phyloP scores from a whole-genome alignment of 2,888 invertebrate species.

The Drosophila histrio region DNA sequence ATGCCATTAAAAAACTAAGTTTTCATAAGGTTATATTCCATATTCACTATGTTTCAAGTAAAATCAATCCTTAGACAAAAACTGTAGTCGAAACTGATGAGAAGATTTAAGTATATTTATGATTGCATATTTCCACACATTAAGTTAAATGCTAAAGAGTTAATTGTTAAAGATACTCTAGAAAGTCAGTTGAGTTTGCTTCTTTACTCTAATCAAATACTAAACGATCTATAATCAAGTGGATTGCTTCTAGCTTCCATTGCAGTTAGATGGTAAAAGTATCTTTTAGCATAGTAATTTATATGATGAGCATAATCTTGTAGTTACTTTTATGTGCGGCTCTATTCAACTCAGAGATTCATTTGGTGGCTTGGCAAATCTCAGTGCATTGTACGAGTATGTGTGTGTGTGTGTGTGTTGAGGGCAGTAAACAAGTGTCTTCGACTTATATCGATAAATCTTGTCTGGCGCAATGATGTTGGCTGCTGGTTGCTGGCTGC shows the following conservation, averaged over 20 bases:
- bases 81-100: too few relatives aligned
- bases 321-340: constrained; percentile 26
- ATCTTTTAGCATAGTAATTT: constrained; percentile 25
- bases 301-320: constrained; percentile 42
- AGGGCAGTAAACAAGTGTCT: constrained; percentile 51
- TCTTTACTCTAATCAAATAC: not conserved
- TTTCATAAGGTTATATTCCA: too few relatives aligned
- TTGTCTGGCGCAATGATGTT: constrained; percentile 53
- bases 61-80: too few relatives aligned
- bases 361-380: constrained; percentile 35
- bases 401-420: not conserved
- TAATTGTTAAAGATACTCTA: not conserved
- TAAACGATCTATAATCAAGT: not conserved
- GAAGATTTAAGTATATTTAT: not conserved
- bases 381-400: not conserved
- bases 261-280: not conserved
- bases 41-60: too few relatives aligned
- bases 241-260: not conserved
- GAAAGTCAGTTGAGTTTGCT: not conserved
- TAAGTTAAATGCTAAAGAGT: not conserved
- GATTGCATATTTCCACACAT: not conserved
- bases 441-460: constrained; percentile 67
- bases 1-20: too few relatives aligned
- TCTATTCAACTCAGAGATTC: constrained; percentile 26
- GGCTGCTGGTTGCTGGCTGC: constrained; percentile 5